Evolutionary conservation across 1,140 invertebrate species (phyloP), one percentile per base, ranked within the genome.

Genomic region (Hyphantria cunea): DNA sequence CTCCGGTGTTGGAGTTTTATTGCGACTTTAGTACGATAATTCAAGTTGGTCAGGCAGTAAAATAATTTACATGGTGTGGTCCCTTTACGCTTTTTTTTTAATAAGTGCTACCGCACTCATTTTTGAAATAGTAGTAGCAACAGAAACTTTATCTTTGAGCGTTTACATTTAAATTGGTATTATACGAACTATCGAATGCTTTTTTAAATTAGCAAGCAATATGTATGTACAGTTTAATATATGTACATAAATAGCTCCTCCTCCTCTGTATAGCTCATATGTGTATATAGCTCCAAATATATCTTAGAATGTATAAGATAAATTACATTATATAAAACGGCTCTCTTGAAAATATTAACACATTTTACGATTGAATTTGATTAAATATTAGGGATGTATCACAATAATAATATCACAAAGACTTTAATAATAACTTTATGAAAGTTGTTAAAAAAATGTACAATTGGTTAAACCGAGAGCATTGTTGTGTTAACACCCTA

Each of bases 41-140:
- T 84, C 79, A 84, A 81, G 76, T 66, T 62, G 66, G 66, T 64
- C 66, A 68, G 66, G 31, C 68, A 71, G 71, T 73, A 74, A 82
- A 84, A 84, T 88, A 84, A 86, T 85, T 85, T 82, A 82, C 79
- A 78, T 70, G 79, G 76, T 80, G 85, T 80, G 85, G 78, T 78
- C 76, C 71, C 53, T 76, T 79, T 74, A 72, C 60, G 70, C n/a
- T n/a, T n/a, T 62, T 71, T 78, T 78, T 80, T 72, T 41, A 39
- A 80, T 70, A 68, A 37, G 59, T 62, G 75, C 79, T 79, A 82
- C 77, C 73, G 75, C 66, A 59, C 64, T 55, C 56, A 50, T 47
- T 15, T 44, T 62, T 55, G 37, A 74, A 72, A 69, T 48, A 63
- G 54, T 63, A 63, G 48, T 49, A 56, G 62, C 37, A 42, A 54